Evolutionary conservation across 2,113 vertebrate species (phyloP).

Genomic region (Eleginops maclovinus): DNA sequence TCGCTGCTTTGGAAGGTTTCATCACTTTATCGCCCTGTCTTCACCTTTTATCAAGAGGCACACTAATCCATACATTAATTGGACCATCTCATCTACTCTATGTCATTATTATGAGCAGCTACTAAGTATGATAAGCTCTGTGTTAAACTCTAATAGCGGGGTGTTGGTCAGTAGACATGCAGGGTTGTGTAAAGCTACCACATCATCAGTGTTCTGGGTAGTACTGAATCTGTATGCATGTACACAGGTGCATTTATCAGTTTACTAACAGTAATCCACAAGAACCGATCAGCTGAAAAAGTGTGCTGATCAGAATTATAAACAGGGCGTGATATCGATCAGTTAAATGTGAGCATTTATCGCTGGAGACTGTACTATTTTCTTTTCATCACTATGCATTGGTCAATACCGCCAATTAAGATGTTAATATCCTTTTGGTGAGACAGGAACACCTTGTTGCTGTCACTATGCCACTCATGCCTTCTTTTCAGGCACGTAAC

Average conservation of each 20-base stretch:
- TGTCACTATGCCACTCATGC: too few relatives aligned
- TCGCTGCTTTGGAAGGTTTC: conserved; percentile 48
- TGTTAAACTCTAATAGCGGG: not conserved
- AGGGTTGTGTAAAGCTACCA: not conserved
- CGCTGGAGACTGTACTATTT: not conserved
- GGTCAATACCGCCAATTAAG: not conserved
- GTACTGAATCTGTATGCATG: conserved; percentile 12
- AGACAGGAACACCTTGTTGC: not conserved
- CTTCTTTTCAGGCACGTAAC: not conserved
- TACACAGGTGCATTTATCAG: not conserved
- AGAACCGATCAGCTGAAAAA: conserved; percentile 20
- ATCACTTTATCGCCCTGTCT: conserved; percentile 23
- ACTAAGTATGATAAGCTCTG: conserved; percentile 28
- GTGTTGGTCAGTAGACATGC: conserved; percentile 17
- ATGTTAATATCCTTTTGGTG: not conserved
- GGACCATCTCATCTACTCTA: conserved; percentile 43
- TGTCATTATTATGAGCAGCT: conserved; percentile 28
- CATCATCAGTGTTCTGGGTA: not conserved
- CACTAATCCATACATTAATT: conserved; percentile 57
- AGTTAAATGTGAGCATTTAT: conserved; percentile 33
- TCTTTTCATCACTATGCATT: not conserved
- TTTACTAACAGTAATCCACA: conserved; percentile 50
- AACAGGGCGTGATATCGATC: conserved; percentile 34
- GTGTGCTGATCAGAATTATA: conserved; percentile 35
- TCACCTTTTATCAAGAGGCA: conserved; percentile 34